A percentile compares a stretch with the other conserved stretches of the same genome.
Evolutionary conservation across 2,113 vertebrate genomes (phyloP).

Genomic region (Enhydra lutris): DNA sequence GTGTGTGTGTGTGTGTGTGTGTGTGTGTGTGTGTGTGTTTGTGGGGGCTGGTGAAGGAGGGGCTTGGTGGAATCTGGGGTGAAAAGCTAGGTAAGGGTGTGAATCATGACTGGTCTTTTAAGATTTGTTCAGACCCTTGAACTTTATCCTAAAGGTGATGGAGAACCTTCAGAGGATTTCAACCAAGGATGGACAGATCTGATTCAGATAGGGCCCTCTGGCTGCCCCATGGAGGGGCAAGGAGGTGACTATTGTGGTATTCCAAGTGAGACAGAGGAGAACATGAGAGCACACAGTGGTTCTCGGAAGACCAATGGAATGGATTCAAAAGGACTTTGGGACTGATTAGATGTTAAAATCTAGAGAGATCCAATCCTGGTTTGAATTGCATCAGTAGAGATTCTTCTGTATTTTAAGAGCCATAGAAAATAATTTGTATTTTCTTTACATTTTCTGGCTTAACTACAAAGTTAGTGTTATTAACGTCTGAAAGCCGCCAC

Average conservation of each 20-base stretch:
- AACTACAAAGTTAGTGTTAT: background rate
- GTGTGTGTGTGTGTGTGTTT: background rate
- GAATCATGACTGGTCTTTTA: background rate
- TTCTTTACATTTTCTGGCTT: background rate
- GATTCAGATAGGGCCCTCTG: background rate
- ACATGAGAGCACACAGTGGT: too few species aligned
- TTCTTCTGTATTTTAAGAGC: background rate
- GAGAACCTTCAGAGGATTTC: background rate
- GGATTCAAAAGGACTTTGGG: background rate
- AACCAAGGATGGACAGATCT: background rate
- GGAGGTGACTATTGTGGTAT: background rate
- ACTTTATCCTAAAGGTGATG: background rate
- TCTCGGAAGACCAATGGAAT: background rate
- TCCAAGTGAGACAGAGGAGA: background rate
- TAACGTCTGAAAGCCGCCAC: background rate
- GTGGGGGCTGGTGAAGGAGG: background rate
- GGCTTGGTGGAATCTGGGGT: background rate
- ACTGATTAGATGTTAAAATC: background rate
- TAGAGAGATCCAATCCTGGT: background rate
- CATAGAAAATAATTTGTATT: background rate
- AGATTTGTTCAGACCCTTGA: background rate
- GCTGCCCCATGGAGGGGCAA: background rate
- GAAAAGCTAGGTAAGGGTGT: background rate
- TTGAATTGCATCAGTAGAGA: background rate
- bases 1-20: background rate